A percentile compares a stretch with the other conserved stretches of the same genome.
Conservation (phyloP, 2,113 vertebrate species). For the Rallus limicola region DNA sequence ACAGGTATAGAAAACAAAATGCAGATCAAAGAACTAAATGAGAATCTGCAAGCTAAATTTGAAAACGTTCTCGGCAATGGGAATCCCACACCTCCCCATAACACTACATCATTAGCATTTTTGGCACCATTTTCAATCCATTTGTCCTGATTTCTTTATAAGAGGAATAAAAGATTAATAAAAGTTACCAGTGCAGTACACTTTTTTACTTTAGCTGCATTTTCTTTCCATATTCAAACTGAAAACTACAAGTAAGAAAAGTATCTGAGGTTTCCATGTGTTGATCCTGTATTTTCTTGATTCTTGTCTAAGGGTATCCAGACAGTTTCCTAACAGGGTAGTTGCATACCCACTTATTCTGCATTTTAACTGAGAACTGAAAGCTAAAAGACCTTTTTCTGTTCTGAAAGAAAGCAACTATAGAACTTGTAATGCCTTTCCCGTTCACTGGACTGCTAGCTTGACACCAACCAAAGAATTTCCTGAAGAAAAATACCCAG, state of each 20-base stretch:
- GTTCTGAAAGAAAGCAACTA: not conserved
- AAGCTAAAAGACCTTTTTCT: not conserved
- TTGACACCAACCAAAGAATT: not conserved
- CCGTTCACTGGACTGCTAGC: not conserved
- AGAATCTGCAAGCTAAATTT: not conserved
- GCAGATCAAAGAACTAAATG: not conserved
- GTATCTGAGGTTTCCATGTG: not conserved
- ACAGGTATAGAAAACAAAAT: not conserved
- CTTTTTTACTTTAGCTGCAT: not conserved
- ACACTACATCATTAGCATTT: not conserved
- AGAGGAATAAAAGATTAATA: not conserved
- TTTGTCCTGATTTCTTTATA: not conserved
- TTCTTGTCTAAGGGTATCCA: not conserved
- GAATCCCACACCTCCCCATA: not conserved
- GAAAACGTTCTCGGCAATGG: not conserved
- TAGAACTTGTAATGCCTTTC: rapidly evolving
- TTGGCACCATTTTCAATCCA: not conserved
- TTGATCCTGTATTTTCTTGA: not conserved
- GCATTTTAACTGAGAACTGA: not conserved
- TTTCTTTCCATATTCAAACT: not conserved
- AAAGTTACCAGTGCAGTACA: rapidly evolving
- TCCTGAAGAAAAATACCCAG: not conserved
- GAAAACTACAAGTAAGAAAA: not conserved
- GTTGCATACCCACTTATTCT: not conserved
- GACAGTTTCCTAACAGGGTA: rapidly evolving